Evolutionary conservation across 2,888 invertebrate species (phyloP).

Genomic region (Chironomus riparius): DNA sequence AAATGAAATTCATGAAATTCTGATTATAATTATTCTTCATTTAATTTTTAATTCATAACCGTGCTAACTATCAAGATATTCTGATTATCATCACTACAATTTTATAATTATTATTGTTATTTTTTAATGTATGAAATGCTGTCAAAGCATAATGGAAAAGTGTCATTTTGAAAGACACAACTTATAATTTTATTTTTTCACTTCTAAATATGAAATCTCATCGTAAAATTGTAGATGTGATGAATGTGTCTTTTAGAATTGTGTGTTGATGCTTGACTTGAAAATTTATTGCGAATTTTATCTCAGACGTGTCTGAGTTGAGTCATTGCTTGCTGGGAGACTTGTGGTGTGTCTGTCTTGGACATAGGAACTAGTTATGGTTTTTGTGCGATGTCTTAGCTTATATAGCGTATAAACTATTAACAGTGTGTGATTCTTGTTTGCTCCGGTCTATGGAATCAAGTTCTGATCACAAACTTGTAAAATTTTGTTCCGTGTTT

Average conservation of each 20-base stretch:
- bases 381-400: too few species aligned
- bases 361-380: too few species aligned
- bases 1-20: conserved; percentile 26
- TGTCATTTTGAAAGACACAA: neutral
- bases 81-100: neutral
- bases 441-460: too few species aligned
- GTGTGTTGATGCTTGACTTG: neutral
- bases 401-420: too few species aligned
- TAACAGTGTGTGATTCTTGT: too few species aligned
- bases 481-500: too few species aligned
- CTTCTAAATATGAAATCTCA: neutral
- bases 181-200: neutral
- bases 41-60: neutral
- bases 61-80: neutral
- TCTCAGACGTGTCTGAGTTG: too few species aligned
- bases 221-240: too few species aligned
- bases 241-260: neutral
- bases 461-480: too few species aligned
- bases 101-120: neutral
- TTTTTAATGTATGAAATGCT: neutral
- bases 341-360: too few species aligned
- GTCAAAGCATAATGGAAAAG: conserved; percentile 6
- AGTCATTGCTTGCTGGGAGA: too few species aligned
- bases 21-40: conserved; percentile 7
- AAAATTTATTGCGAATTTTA: neutral